phyloP scores from a whole-genome alignment of 2,888 invertebrate genomes.

The Piscicola geometra region DNA sequence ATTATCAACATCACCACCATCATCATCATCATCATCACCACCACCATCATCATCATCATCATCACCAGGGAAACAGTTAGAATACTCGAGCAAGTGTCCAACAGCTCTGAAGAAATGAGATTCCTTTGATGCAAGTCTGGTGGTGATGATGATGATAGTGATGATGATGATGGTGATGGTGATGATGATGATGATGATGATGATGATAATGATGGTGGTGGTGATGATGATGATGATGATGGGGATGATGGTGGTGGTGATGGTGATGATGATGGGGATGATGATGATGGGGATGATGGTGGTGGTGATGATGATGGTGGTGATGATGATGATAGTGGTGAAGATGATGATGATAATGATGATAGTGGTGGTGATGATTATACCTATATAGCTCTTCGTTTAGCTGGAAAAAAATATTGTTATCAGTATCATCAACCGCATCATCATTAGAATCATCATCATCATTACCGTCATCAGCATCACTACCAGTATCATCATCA shows the following conservation, averaged over 20 bases:
- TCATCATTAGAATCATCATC: too few species aligned
- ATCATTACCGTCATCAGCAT: too few species aligned
- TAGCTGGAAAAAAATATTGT: too few species aligned
- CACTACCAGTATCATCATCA: too few species aligned
- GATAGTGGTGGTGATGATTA: neutral
- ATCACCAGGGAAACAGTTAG: conserved; percentile 7
- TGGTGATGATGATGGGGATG: neutral
- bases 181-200: neutral
- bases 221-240: neutral
- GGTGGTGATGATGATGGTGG: neutral
- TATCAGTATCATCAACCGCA: too few species aligned
- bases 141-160: neutral
- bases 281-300: neutral
- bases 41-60: neutral
- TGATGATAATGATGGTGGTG: neutral
- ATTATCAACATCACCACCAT: neutral
- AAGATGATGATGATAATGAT: too few species aligned
- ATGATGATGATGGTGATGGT: neutral
- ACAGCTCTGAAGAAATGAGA: conserved; percentile 13
- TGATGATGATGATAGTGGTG: too few species aligned
- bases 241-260: conserved; percentile 5
- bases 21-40: neutral
- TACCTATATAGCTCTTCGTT: too few species aligned
- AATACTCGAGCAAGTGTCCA: conserved; percentile 8
- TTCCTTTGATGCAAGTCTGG: neutral